Evolutionary conservation across 1,140 invertebrate genomes (phyloP).

Genomic region (Atopsyche davidsoni): DNA sequence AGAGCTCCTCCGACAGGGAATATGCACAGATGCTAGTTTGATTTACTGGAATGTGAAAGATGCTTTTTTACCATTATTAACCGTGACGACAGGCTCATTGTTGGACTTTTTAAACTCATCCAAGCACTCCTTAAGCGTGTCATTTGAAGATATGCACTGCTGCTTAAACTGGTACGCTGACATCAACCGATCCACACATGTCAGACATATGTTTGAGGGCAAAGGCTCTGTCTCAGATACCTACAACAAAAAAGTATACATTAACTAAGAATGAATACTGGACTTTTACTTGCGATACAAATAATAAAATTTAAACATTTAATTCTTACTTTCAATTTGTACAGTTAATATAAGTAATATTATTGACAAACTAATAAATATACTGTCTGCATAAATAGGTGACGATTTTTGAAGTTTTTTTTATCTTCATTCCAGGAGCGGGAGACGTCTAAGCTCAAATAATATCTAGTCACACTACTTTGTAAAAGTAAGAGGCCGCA

Average conservation of each 20-base stretch:
- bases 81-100: constrained; percentile 1
- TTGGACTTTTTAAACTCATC: constrained; percentile 38
- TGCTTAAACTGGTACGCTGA: constrained; percentile 47
- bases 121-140: constrained; percentile 45
- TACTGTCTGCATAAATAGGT: no score
- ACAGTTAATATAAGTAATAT: no score
- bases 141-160: constrained; percentile 44
- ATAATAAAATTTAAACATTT: neutral
- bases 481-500: no score
- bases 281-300: neutral
- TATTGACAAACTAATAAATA: no score
- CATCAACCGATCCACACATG: constrained; percentile 45
- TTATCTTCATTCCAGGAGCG: no score
- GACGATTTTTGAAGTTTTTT: no score
- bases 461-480: no score
- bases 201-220: constrained; percentile 46
- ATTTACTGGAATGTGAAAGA: no score
- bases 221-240: constrained; percentile 43
- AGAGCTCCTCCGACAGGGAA: no score
- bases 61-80: constrained; percentile 20
- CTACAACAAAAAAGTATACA: constrained; percentile 38
- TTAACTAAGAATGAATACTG: constrained; percentile 4
- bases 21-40: no score
- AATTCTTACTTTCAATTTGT: no score
- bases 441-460: no score